Evolutionary conservation across 2,888 invertebrate genomes (phyloP).

Genomic region (Ophion obscuratus): DNA sequence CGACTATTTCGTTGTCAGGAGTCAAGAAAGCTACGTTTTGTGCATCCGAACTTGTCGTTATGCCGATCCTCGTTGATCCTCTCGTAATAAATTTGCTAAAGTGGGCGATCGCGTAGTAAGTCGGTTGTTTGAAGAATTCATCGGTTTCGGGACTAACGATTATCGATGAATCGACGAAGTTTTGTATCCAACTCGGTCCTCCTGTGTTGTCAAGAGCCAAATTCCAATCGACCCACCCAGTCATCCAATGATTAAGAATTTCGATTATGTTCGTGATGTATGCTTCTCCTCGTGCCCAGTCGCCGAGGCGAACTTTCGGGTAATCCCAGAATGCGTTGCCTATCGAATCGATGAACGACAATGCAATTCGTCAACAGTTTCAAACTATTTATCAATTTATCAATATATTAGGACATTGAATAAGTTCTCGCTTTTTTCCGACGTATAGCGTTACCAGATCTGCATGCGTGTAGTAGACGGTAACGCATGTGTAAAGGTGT

Average conservation of each 20-base stretch:
- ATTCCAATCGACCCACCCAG: conserved; percentile 97
- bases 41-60: conserved; percentile 79
- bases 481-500: too few species aligned
- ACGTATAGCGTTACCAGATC: too few species aligned
- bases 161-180: conserved; percentile 93
- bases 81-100: conserved; percentile 90
- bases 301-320: conserved; percentile 88
- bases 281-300: conserved; percentile 89
- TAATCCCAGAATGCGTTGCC: conserved; percentile 86
- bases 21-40: conserved; percentile 85
- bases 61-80: conserved; percentile 85
- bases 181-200: conserved; percentile 92
- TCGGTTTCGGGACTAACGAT: conserved; percentile 86
- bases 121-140: conserved; percentile 95
- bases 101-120: conserved; percentile 94
- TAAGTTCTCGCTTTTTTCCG: too few species aligned
- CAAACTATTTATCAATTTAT: not conserved
- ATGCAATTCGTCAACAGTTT: not conserved
- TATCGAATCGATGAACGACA: conserved; percentile 66
- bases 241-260: conserved; percentile 90
- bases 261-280: conserved; percentile 88
- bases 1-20: conserved; percentile 84
- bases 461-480: too few species aligned
- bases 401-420: too few species aligned
- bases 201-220: conserved; percentile 90